Conservation (phyloP, 1,140 invertebrate genomes). For the Sitophilus oryzae region DNA sequence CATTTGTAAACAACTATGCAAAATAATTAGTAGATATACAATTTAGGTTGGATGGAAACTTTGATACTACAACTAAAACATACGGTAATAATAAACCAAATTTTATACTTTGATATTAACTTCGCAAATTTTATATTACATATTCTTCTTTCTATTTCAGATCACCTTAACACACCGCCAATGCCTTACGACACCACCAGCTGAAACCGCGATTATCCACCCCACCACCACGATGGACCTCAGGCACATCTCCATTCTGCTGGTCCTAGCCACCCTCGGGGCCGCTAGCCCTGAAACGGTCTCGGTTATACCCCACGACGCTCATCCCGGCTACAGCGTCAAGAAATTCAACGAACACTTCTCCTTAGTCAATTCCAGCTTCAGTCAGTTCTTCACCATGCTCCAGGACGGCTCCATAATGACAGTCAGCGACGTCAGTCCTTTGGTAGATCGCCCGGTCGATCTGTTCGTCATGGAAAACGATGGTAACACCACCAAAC, state of each 20-base stretch:
- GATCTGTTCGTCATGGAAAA: conserved; percentile 76
- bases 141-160: background rate
- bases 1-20: too few species aligned
- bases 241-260: conserved; percentile 13
- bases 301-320: conserved; percentile 71
- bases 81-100: too few species aligned
- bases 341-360: conserved; percentile 65
- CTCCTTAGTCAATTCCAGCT: conserved; percentile 67
- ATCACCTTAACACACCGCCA: background rate
- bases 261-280: conserved; percentile 19
- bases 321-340: conserved; percentile 78
- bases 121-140: background rate
- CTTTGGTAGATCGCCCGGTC: conserved; percentile 72
- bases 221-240: conserved; percentile 8
- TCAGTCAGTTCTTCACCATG: conserved; percentile 77
- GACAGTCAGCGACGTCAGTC: conserved; percentile 77
- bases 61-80: too few species aligned
- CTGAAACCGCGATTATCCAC: conserved; percentile 10
- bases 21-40: too few species aligned
- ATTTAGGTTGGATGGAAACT: too few species aligned
- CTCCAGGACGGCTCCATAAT: conserved; percentile 83
- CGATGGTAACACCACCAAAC: conserved; percentile 67
- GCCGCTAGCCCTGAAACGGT: conserved; percentile 34
- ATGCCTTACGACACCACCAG: conserved; percentile 9
- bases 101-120: too few species aligned